Evolutionary conservation across 2,797 vertebrate species (phyloP).

Genomic region (Periophthalmus magnuspinnatus): DNA sequence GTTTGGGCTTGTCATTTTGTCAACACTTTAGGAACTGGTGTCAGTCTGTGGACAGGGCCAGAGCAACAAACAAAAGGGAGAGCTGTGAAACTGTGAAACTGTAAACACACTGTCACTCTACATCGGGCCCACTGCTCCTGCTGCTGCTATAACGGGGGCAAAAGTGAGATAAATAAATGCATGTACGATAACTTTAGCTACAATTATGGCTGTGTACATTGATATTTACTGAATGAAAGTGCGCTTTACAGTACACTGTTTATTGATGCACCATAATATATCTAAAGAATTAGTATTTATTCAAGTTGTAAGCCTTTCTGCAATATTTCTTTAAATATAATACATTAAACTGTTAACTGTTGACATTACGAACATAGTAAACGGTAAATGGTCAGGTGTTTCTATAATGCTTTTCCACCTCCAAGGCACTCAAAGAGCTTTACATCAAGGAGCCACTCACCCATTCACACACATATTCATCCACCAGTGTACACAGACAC

Average conservation of each 20-base stretch:
- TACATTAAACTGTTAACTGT: too few species aligned
- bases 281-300: too few species aligned
- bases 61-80: not conserved
- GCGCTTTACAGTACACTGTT: not conserved
- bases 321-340: too few species aligned
- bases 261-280: too few species aligned
- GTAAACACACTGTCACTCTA: not conserved
- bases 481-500: too few species aligned
- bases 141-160: not conserved
- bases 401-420: too few species aligned
- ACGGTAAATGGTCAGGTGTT: too few species aligned
- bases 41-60: not conserved
- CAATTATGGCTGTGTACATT: not conserved
- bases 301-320: too few species aligned
- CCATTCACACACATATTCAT: too few species aligned
- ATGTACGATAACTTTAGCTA: not conserved
- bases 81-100: not conserved
- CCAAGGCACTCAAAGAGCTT: too few species aligned
- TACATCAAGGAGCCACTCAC: too few species aligned
- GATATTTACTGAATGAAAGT: not conserved
- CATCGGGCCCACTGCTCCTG: not conserved
- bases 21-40: conserved; percentile 18
- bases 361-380: too few species aligned
- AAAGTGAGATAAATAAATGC: not conserved
- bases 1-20: conserved; percentile 27